Conservation (phyloP, 2,888 invertebrate species). For the Hesperia comma region DNA sequence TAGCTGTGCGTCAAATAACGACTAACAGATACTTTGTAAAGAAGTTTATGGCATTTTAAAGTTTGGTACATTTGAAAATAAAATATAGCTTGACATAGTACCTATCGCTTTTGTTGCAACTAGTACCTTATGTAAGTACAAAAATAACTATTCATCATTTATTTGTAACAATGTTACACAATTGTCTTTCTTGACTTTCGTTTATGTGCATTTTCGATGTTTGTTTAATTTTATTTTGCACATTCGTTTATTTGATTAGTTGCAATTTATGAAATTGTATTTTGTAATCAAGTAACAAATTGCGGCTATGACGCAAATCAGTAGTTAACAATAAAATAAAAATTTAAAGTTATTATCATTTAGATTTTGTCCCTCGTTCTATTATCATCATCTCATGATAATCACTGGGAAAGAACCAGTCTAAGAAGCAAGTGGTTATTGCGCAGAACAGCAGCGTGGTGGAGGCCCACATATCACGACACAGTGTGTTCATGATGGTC, state of each 20-base stretch:
- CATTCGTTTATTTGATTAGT: no score
- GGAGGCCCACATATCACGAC: background rate
- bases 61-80: background rate
- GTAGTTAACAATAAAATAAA: background rate
- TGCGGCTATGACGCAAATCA: background rate
- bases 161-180: background rate
- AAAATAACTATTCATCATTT: background rate
- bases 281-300: conserved; percentile 1
- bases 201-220: background rate
- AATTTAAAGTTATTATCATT: background rate
- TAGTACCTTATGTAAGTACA: background rate
- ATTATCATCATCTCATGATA: background rate
- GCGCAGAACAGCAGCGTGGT: background rate
- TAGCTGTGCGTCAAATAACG: no score
- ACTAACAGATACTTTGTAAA: no score
- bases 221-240: no score
- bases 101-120: background rate
- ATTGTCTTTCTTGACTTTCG: background rate
- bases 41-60: background rate
- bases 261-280: no score
- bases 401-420: conserved; percentile 2
- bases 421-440: background rate
- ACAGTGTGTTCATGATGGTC: background rate
- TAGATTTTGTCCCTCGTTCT: background rate
- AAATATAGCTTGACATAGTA: background rate